phyloP scores from a whole-genome alignment of 2,888 invertebrate genomes.

The Odontocolon sp. region DNA sequence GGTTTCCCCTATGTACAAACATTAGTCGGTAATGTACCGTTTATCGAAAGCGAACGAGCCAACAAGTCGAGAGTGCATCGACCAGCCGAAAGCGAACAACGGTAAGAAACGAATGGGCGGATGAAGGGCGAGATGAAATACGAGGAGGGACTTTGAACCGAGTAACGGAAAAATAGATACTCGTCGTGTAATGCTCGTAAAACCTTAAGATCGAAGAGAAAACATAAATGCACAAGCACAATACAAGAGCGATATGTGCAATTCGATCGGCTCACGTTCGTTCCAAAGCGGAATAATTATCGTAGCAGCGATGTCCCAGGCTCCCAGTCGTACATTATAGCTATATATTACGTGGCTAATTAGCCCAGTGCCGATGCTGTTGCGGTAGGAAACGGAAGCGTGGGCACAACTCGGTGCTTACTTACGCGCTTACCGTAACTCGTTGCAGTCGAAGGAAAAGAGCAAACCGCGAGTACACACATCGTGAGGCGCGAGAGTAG shows the following conservation, averaged over 20 bases:
- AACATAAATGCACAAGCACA: background rate
- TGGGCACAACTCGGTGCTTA: slow-evolving; percentile 22
- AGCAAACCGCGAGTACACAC: slow-evolving; percentile 23
- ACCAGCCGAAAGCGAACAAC: slow-evolving; percentile 36
- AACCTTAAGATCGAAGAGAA: background rate
- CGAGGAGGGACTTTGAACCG: slow-evolving; percentile 53
- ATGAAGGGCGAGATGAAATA: slow-evolving; percentile 54
- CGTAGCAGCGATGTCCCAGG: background rate
- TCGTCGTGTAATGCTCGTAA: too few relatives aligned
- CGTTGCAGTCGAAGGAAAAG: slow-evolving; percentile 12
- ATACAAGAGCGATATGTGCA: background rate
- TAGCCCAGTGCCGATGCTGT: slow-evolving; percentile 27
- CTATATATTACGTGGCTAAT: slow-evolving; percentile 14
- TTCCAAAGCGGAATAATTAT: background rate
- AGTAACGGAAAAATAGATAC: slow-evolving; percentile 46
- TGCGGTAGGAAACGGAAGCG: slow-evolving; percentile 51
- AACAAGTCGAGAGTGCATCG: slow-evolving; percentile 56
- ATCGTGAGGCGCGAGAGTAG: slow-evolving; percentile 59
- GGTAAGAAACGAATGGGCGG: slow-evolving; percentile 34
- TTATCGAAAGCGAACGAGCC: slow-evolving; percentile 11
- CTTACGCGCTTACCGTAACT: slow-evolving; percentile 2
- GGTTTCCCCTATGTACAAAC: slow-evolving; percentile 1
- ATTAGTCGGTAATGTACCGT: slow-evolving; percentile 53
- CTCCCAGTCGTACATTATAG: slow-evolving; percentile 3
- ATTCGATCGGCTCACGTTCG: background rate